Conservation (phyloP, 2,797 vertebrate genomes). For the Potorous gilbertii region DNA sequence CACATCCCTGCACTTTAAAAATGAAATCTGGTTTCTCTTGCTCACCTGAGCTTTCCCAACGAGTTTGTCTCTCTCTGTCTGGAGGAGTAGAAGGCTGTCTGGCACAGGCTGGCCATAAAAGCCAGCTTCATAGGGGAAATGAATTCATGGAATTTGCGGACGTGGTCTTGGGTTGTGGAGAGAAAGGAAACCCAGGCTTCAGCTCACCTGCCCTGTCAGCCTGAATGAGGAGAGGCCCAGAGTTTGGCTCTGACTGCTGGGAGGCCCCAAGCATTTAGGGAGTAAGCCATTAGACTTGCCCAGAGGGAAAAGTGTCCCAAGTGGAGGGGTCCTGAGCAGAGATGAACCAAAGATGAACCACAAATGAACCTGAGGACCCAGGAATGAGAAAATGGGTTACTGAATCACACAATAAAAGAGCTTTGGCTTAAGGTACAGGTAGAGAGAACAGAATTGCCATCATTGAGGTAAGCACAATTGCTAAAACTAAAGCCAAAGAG, state of each 20-base stretch:
- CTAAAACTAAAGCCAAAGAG: not conserved
- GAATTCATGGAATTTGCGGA: not conserved
- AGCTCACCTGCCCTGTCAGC: slow-evolving; percentile 11
- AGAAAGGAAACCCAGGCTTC: not conserved
- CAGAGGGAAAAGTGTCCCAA: not conserved
- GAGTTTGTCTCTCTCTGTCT: slow-evolving; percentile 9
- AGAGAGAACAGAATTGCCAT: not conserved
- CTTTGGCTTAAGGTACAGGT: not conserved
- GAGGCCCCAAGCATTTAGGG: not conserved
- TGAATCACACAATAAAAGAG: not conserved
- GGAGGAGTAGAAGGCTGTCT: not conserved
- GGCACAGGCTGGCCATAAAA: not conserved
- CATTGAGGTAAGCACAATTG: not conserved
- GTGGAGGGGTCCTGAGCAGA: not conserved
- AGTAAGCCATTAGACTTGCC: not conserved
- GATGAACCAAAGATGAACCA: not conserved
- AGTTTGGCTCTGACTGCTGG: not conserved
- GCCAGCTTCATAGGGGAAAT: slow-evolving; percentile 61
- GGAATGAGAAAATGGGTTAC: not conserved
- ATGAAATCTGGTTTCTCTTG: not conserved
- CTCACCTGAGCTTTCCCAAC: fast-evolving
- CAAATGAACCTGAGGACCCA: not conserved
- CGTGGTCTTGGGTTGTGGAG: not conserved
- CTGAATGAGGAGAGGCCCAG: slow-evolving; percentile 18
- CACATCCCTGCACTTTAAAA: fast-evolving